Evolutionary conservation across 2,797 vertebrate species (phyloP), one percentile per base, ranked within the genome.

Genomic region (Enoplosus armatus): DNA sequence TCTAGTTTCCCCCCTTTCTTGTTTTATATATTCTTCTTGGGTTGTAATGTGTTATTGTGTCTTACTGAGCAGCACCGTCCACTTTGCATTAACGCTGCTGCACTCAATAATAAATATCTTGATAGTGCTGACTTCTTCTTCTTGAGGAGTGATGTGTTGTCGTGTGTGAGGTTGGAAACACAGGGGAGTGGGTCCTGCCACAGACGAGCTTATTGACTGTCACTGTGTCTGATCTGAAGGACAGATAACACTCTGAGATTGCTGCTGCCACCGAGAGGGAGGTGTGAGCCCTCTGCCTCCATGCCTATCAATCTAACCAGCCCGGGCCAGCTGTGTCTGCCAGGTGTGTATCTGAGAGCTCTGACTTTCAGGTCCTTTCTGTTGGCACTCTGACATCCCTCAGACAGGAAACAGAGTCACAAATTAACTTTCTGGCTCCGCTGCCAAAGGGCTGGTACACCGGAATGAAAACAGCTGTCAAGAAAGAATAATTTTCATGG

Each of bases 211-310:
- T 83, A 89, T 72, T 77, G 75, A 84, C 77, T 81, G 85, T 84
- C 85, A 85, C 66, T 29, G 75, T 35, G 78, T 54, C 29, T 59
- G 81, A 91, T 83, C 11, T 85, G 80, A 79, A 75, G 79, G 85
- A 86, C 79, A 73, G 87, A 89, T 75, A 89, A 75, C 61, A 64
- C 67, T 83, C 43, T 0, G 56, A 85, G 75, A 76, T 80, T 18
- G 31, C 58, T 39, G 77, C 72, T 47, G 69, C 66, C 60, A 22
- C 59, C 5, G 37, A 41, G 61, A 64, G 43, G 62, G 31, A 72
- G 76, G 63, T 12, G 74, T 29, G 75, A 75, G 62, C 22, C 26
- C 45, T 65, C 61, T 39, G 60, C 63, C 73, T 83, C 29, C 39
- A 3, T 20, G 9, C 26, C 61, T 37, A 82, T 89, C 84, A 87